A percentile compares a stretch with the other conserved stretches of the same genome.
phyloP scores from a whole-genome alignment of 2,797 vertebrate species.

The Spinus pinus region DNA sequence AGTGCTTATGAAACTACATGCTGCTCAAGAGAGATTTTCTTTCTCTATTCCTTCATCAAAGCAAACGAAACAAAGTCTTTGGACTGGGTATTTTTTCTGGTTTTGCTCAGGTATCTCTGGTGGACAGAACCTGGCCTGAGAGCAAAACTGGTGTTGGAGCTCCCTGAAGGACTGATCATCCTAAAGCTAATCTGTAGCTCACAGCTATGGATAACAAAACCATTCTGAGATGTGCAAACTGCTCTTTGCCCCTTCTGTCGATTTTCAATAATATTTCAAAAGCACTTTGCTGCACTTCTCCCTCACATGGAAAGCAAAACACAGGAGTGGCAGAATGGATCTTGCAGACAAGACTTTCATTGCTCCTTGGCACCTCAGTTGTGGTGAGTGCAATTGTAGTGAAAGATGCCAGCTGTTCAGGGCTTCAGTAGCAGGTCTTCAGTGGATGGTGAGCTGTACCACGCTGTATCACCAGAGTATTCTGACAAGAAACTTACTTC shows the following conservation, averaged over 20 bases:
- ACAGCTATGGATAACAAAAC: neutral
- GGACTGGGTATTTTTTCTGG: fast-evolving
- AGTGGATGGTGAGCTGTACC: neutral
- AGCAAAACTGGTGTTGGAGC: neutral
- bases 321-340: neutral
- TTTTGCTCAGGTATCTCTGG: neutral
- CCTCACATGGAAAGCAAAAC: neutral
- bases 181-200: neutral
- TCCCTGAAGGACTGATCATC: neutral
- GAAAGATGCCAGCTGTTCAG: neutral
- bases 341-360: neutral
- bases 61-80: neutral
- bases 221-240: neutral
- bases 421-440: neutral
- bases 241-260: neutral
- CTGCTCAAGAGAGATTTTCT: conserved; percentile 1
- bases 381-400: neutral
- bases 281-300: neutral
- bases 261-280: neutral
- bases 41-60: conserved; percentile 4
- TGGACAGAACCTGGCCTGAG: neutral
- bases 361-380: fast-evolving
- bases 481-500: neutral
- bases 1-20: neutral
- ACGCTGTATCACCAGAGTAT: neutral